Evolutionary conservation across 2,888 invertebrate species (phyloP).

Genomic region (Pollenia griseotomentosa): DNA sequence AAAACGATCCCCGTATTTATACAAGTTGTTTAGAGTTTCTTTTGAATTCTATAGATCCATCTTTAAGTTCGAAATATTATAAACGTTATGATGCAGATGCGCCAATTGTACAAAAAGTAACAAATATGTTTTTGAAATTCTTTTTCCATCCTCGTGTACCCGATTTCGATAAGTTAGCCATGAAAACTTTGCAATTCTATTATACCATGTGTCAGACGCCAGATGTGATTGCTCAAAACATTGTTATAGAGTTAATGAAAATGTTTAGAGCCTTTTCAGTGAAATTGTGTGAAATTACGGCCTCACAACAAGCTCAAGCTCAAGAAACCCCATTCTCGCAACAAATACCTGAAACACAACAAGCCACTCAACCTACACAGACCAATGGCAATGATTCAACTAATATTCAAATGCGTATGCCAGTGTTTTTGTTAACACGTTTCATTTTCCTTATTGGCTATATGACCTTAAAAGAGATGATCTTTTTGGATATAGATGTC

Average conservation of each 20-base stretch:
- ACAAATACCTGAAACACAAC: conserved; percentile 75
- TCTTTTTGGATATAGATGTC: conserved; percentile 92
- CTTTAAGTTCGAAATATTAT: conserved; percentile 81
- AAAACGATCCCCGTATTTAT: conserved; percentile 82
- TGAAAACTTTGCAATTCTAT: conserved; percentile 85
- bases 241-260: conserved; percentile 85
- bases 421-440: conserved; percentile 84
- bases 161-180: conserved; percentile 85
- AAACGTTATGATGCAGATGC: conserved; percentile 80
- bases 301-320: conserved; percentile 75
- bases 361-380: conserved; percentile 29
- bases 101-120: conserved; percentile 79
- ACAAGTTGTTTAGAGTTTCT: conserved; percentile 81
- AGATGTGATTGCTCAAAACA: conserved; percentile 85
- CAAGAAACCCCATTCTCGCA: conserved; percentile 79
- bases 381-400: not conserved
- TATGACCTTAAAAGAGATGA: conserved; percentile 91
- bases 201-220: conserved; percentile 87
- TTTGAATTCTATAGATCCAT: conserved; percentile 80
- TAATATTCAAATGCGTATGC: conserved; percentile 76
- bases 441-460: conserved; percentile 89
- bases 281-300: conserved; percentile 76
- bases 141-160: conserved; percentile 84
- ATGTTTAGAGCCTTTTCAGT: conserved; percentile 84
- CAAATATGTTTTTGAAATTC: conserved; percentile 85